These are phyloP conservation scores for Carollia perspicillata DNA, from an alignment of 2,113 vertebrate genomes.

Conservation along the genomic window DNA sequence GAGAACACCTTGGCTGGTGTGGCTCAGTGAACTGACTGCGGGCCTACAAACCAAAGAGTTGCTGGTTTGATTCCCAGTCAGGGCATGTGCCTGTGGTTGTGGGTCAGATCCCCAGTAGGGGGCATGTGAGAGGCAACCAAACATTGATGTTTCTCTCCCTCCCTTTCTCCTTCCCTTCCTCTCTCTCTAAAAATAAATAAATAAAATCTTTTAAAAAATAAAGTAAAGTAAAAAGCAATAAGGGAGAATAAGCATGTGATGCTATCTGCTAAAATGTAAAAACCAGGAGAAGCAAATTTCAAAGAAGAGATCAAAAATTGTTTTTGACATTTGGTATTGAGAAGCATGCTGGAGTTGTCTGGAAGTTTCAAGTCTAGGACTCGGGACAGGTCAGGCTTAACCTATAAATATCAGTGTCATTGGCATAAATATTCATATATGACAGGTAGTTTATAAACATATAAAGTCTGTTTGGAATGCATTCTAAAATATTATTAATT, in stretches of 20 bases:
- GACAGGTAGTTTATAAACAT: background rate
- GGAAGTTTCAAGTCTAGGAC: background rate
- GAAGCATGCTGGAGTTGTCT: background rate
- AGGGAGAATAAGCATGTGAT: background rate
- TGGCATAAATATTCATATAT: background rate
- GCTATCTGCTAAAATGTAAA: background rate
- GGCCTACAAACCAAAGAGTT: no score
- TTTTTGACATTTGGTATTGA: background rate
- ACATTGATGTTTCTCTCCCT: no score
- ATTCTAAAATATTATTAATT: conserved; percentile 17
- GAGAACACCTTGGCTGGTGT: background rate
- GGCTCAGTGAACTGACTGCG: no score
- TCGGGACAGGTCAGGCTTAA: background rate
- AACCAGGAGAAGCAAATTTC: background rate
- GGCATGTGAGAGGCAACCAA: no score
- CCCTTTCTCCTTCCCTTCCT: no score
- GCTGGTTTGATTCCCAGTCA: no score
- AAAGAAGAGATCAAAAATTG: background rate
- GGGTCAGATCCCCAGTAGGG: no score
- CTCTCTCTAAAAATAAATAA: no score
- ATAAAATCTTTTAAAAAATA: no score
- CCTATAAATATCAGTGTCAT: background rate
- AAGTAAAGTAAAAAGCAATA: background rate
- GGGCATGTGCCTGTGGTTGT: no score
- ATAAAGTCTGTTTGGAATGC: background rate